Evolutionary conservation across 2,113 vertebrate species (phyloP).

Genomic region (Petrocephalus microphthalmus): DNA sequence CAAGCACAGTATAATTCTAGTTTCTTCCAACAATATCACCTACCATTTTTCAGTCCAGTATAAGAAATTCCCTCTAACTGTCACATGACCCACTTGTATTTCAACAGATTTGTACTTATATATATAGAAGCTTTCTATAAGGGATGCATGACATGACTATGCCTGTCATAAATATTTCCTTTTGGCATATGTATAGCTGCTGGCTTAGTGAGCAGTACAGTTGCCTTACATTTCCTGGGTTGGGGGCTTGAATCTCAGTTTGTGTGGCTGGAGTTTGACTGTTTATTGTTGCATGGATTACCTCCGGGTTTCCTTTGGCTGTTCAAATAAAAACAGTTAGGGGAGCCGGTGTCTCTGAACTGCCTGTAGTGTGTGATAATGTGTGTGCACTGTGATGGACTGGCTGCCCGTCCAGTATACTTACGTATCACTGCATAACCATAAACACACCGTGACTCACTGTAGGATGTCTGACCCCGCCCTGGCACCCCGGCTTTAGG

Average conservation of each 20-base stretch:
- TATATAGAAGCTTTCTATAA: neutral
- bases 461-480: neutral
- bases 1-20: neutral
- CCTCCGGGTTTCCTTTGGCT: neutral
- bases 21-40: neutral
- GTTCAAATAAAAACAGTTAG: neutral
- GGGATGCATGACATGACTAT: neutral
- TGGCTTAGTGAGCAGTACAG: neutral
- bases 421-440: neutral
- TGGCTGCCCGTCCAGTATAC: neutral
- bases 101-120: neutral
- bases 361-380: neutral
- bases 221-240: neutral
- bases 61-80: neutral
- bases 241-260: neutral
- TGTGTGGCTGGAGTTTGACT: neutral
- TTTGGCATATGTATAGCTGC: neutral
- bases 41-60: neutral
- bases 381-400: neutral
- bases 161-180: neutral
- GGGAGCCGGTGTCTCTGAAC: neutral
- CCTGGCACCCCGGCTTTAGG: slow-evolving; percentile 51
- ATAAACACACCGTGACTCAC: neutral
- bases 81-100: neutral
- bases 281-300: neutral